phyloP scores from a whole-genome alignment of 2,888 invertebrate species.

The Ptilodon capucinus region DNA sequence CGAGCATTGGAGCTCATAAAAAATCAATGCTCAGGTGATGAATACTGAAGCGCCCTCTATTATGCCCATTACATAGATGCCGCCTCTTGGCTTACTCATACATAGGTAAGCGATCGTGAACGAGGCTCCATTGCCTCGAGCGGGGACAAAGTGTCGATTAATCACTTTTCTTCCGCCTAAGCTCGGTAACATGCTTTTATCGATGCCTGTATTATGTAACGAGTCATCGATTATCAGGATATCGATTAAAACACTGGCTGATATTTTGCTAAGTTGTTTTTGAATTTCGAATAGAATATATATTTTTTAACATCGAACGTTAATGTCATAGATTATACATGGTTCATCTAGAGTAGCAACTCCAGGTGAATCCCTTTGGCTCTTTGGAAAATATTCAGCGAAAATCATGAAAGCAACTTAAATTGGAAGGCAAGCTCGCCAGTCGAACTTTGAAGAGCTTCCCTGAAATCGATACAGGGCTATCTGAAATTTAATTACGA shows the following conservation, averaged over 20 bases:
- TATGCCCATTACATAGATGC: slow-evolving; percentile 40
- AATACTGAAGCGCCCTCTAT: slow-evolving; percentile 28
- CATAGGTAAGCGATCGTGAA: slow-evolving; percentile 21
- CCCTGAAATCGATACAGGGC: slow-evolving; percentile 18
- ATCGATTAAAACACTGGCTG: slow-evolving; percentile 26
- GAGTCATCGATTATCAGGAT: slow-evolving; percentile 21
- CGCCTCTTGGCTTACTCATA: slow-evolving; percentile 20
- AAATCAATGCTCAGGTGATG: slow-evolving; percentile 17
- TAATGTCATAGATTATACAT: no score
- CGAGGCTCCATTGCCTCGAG: slow-evolving; percentile 23
- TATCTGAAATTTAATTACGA: slow-evolving; percentile 21
- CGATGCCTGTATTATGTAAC: slow-evolving; percentile 8
- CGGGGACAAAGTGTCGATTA: slow-evolving; percentile 62
- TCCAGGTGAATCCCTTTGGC: slow-evolving; percentile 33
- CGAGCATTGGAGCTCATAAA: background rate
- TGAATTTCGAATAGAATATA: no score
- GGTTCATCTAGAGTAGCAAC: slow-evolving; percentile 11
- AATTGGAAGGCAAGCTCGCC: slow-evolving; percentile 46
- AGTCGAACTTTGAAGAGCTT: slow-evolving; percentile 21
- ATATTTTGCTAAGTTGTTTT: slow-evolving; percentile 5
- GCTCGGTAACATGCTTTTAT: slow-evolving; percentile 18
- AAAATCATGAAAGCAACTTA: slow-evolving; percentile 48
- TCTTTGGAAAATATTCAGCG: slow-evolving; percentile 40
- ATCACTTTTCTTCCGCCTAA: slow-evolving; percentile 58
- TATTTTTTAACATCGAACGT: no score